Evolutionary conservation across 2,888 invertebrate genomes (phyloP).

Genomic region (Lutraria lutraria): DNA sequence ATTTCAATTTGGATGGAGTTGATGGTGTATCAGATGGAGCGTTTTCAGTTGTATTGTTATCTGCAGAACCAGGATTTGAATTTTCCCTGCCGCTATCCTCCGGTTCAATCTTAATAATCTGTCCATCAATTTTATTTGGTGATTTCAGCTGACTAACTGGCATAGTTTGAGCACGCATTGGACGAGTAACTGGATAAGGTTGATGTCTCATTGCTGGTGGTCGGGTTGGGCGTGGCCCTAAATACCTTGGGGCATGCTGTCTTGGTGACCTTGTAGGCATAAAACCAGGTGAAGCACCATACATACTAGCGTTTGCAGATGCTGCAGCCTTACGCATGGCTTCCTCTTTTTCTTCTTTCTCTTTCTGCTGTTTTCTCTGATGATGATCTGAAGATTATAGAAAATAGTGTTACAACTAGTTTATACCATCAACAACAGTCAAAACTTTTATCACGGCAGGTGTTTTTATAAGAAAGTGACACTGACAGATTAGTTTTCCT

Average conservation of each 20-base stretch:
- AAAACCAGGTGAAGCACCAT: slow-evolving; percentile 21
- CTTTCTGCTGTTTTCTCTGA: slow-evolving; percentile 49
- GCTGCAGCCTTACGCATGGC: slow-evolving; percentile 42
- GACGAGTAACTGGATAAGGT: slow-evolving; percentile 53
- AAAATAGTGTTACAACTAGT: background rate
- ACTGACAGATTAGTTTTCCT: too few species aligned
- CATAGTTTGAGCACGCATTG: slow-evolving; percentile 30
- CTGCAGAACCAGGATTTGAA: slow-evolving; percentile 47
- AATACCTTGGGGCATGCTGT: slow-evolving; percentile 32
- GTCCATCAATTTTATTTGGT: slow-evolving; percentile 46
- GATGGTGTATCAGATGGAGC: slow-evolving; percentile 35
- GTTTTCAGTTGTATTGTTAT: background rate
- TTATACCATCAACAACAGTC: background rate
- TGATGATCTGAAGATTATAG: slow-evolving; percentile 48
- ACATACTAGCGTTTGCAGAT: slow-evolving; percentile 4
- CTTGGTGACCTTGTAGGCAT: slow-evolving; percentile 43
- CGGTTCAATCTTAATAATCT: slow-evolving; percentile 60
- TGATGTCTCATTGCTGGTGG: slow-evolving; percentile 33
- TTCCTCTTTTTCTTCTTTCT: slow-evolving; percentile 44
- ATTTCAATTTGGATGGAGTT: slow-evolving; percentile 49
- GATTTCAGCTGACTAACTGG: slow-evolving; percentile 36
- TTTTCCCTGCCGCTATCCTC: slow-evolving; percentile 45
- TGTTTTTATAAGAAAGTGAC: too few species aligned
- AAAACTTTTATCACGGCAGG: too few species aligned
- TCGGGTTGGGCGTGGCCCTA: slow-evolving; percentile 17